A percentile compares a stretch with the other conserved stretches of the same genome.
Conservation (phyloP, 1,140 invertebrate genomes). For the Sinella curviseta region DNA sequence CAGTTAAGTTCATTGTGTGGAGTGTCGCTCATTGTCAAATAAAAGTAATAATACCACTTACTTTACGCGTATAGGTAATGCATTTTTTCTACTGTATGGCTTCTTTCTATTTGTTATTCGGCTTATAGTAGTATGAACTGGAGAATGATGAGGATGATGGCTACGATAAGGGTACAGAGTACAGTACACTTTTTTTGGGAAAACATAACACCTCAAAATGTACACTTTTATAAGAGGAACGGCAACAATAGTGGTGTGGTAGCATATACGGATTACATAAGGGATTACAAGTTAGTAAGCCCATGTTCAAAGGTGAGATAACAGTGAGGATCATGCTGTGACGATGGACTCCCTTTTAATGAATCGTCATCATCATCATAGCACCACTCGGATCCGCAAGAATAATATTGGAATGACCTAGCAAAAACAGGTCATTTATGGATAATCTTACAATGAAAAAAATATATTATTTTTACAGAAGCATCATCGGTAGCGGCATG, state of each 20-base stretch:
- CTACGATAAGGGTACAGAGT: too few species aligned
- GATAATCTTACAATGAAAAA: not conserved
- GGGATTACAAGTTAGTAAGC: conserved; percentile 17
- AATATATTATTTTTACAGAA: not conserved
- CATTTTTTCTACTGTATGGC: too few species aligned
- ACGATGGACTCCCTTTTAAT: not conserved
- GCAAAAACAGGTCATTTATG: not conserved
- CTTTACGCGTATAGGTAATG: too few species aligned
- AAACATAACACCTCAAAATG: not conserved
- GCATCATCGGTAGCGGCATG: not conserved
- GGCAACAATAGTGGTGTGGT: not conserved
- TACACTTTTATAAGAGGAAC: not conserved
- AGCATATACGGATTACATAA: conserved; percentile 2
- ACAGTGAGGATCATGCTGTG: conserved; percentile 13
- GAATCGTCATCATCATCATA: not conserved
- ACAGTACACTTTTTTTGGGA: too few species aligned
- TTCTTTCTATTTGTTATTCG: not conserved
- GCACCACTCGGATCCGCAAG: not conserved
- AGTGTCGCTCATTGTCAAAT: conserved; percentile 18
- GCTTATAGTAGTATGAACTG: not conserved
- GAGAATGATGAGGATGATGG: not conserved
- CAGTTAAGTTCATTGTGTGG: conserved; percentile 17
- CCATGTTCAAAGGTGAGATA: conserved; percentile 21
- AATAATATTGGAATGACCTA: not conserved
- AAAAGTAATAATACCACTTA: not conserved